Conservation (phyloP, 2,888 invertebrate species). For the Drosophila acutilabella region DNA sequence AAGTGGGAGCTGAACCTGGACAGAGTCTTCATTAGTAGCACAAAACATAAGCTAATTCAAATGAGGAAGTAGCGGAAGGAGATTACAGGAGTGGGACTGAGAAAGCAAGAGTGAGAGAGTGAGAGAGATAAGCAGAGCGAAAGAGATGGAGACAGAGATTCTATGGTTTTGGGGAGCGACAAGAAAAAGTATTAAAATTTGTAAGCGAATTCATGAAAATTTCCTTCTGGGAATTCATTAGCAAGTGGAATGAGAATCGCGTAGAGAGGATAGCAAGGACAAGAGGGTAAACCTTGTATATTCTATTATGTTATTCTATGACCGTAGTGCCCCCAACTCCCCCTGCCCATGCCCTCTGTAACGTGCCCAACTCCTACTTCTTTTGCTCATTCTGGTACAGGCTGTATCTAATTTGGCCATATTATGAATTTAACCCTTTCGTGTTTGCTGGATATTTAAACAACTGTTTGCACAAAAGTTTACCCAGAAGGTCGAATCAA, state of each 20-base stretch:
- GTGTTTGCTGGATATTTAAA: slow-evolving; percentile 81
- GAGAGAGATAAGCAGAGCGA: background rate
- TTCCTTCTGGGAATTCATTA: slow-evolving; percentile 82
- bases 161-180: slow-evolving; percentile 19
- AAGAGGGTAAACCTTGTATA: slow-evolving; percentile 38
- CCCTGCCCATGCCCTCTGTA: no score
- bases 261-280: slow-evolving; percentile 12
- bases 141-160: background rate
- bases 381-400: slow-evolving; percentile 10
- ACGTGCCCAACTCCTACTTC: background rate
- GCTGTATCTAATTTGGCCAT: slow-evolving; percentile 78
- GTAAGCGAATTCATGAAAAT: slow-evolving; percentile 74
- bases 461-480: slow-evolving; percentile 81
- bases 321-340: slow-evolving; percentile 34
- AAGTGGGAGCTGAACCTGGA: slow-evolving; percentile 5
- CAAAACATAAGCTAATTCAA: slow-evolving; percentile 37
- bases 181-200: slow-evolving; percentile 77
- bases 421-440: slow-evolving; percentile 81
- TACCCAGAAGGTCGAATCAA: slow-evolving; percentile 70
- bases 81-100: background rate
- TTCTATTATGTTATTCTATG: slow-evolving; percentile 77
- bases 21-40: slow-evolving; percentile 22
- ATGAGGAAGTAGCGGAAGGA: background rate
- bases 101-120: background rate
- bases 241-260: slow-evolving; percentile 29